Conservation (phyloP, 2,113 vertebrate genomes). For the Cromileptes altivelis region DNA sequence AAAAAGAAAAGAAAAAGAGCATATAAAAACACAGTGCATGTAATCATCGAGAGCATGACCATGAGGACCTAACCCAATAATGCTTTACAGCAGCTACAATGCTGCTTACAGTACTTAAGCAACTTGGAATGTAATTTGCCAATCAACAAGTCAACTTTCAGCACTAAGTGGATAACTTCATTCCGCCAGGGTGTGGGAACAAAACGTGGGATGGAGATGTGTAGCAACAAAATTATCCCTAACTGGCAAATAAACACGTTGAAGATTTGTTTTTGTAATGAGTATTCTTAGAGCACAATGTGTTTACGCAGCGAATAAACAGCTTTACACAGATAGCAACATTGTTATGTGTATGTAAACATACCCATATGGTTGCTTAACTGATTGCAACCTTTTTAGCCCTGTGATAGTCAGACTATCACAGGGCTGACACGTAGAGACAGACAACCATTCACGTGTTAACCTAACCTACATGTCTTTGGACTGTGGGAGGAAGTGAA, state of each 20-base stretch:
- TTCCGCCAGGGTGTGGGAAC: no score
- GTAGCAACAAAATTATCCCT: no score
- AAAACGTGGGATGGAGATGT: no score
- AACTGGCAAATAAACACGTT: no score
- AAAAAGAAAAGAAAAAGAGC: not conserved
- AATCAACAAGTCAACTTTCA: not conserved
- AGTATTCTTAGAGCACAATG: not conserved
- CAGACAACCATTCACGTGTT: no score
- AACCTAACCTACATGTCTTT: no score
- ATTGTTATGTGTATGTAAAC: not conserved
- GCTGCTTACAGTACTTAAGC: not conserved
- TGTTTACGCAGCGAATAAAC: not conserved
- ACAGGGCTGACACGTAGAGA: no score
- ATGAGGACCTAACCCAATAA: not conserved
- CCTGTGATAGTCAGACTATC: no score
- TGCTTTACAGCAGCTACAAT: not conserved
- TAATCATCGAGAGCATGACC: not conserved
- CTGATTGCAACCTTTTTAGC: not conserved
- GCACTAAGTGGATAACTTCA: no score
- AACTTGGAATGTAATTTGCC: not conserved
- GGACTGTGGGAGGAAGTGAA: no score
- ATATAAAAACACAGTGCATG: not conserved
- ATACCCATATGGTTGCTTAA: not conserved
- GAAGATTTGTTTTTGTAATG: not conserved
- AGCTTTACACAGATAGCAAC: not conserved